Percentiles rank a stretch among this genome's conserved stretches.
Conservation (phyloP, 2,113 vertebrate species). For the Sakesphorus luctuosus region DNA sequence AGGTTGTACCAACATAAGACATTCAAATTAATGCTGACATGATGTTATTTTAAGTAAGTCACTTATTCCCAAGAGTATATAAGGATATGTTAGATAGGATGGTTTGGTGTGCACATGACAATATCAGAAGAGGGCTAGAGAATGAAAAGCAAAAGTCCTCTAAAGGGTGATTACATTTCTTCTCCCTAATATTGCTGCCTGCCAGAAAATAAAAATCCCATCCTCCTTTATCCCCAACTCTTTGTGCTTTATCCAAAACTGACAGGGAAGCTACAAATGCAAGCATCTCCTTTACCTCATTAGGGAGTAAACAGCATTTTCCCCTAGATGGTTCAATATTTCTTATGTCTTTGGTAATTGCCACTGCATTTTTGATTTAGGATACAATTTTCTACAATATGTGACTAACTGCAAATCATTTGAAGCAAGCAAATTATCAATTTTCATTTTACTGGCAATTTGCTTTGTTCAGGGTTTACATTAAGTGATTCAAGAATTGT, state of each 20-base stretch:
- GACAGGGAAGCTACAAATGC: background rate
- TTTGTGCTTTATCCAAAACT: background rate
- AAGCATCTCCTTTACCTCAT: background rate
- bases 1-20: background rate
- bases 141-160: background rate
- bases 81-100: background rate
- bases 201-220: background rate
- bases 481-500: slow-evolving; percentile 20
- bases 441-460: slow-evolving; percentile 27
- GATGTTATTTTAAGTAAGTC: background rate
- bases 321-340: background rate
- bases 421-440: background rate
- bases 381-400: background rate
- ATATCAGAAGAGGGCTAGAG: background rate
- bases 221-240: background rate
- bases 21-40: background rate
- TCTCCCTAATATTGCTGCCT: background rate
- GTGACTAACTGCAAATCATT: background rate
- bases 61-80: background rate
- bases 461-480: slow-evolving; percentile 16
- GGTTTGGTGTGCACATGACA: background rate
- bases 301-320: background rate
- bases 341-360: background rate
- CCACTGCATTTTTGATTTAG: background rate
- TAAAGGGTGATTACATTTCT: background rate